Evolutionary conservation across 1,140 invertebrate species (phyloP).

Genomic region (Megathymus violae): DNA sequence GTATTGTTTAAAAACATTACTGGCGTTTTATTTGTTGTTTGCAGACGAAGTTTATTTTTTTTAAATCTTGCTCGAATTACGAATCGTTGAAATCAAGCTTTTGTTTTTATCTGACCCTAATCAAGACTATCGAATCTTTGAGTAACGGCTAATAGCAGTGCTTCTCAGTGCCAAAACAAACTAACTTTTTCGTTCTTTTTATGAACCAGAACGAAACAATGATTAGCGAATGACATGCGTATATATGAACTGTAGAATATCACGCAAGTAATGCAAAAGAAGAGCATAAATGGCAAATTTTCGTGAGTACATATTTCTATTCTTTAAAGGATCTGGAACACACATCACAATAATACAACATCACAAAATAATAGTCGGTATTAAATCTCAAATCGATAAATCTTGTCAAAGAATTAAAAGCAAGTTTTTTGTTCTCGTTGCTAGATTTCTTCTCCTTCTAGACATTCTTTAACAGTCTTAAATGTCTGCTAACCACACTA

Average conservation of each 20-base stretch:
- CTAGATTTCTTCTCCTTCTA: too few species aligned
- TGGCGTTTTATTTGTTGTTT: not conserved
- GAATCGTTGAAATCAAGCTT: not conserved
- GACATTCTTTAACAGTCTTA: too few species aligned
- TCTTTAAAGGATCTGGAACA: too few species aligned
- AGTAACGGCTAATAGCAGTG: not conserved
- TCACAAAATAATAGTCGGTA: too few species aligned
- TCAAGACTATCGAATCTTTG: not conserved
- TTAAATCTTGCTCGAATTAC: not conserved
- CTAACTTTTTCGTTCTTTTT: not conserved
- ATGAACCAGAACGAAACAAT: not conserved
- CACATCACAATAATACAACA: too few species aligned
- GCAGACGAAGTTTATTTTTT: not conserved
- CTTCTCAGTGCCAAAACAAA: not conserved
- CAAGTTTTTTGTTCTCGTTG: too few species aligned
- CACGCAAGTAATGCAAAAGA: not conserved
- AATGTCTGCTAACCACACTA: too few species aligned
- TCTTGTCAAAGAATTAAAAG: too few species aligned
- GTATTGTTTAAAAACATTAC: not conserved
- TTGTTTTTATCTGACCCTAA: constrained; percentile 1
- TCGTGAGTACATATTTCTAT: not conserved
- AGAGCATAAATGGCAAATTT: not conserved
- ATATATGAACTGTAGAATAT: not conserved
- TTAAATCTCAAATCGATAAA: too few species aligned
- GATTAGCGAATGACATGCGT: not conserved